phyloP scores from a whole-genome alignment of 2,888 invertebrate genomes.

The Tenthredo mesomela region DNA sequence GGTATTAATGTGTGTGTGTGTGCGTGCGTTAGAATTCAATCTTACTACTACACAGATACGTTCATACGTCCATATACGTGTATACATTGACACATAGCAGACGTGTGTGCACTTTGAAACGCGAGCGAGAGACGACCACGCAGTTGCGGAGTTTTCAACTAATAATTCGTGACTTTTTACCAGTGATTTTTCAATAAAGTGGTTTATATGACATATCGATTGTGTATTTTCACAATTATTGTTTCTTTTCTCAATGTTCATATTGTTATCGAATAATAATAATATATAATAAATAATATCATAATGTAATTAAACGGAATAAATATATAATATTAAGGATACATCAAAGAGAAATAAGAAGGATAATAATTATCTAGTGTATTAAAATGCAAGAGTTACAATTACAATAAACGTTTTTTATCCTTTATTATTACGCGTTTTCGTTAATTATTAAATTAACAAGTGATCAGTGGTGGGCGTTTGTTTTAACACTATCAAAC shows the following conservation, averaged over 20 bases:
- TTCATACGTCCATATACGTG: background rate
- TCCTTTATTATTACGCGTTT: background rate
- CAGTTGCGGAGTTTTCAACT: constrained; percentile 13
- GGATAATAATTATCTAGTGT: background rate
- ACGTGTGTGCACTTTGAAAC: constrained; percentile 33
- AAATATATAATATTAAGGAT: background rate
- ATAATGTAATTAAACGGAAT: background rate
- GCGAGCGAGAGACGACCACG: constrained; percentile 13
- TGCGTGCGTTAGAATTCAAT: no score
- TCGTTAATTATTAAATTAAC: background rate
- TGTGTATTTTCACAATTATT: background rate
- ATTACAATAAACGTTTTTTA: background rate
- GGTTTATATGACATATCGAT: background rate
- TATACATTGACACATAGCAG: background rate
- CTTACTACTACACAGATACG: background rate
- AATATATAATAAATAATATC: background rate
- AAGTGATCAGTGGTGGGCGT: constrained; percentile 7
- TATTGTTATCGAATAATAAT: background rate
- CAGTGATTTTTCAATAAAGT: background rate
- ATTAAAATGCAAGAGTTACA: constrained; percentile 2
- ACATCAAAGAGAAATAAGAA: background rate
- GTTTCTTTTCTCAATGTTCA: background rate
- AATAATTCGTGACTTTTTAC: constrained; percentile 1
- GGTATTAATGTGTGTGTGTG: background rate
- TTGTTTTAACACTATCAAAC: background rate